A percentile compares a stretch with the other conserved stretches of the same genome.
These are phyloP conservation scores for Catagonus wagneri DNA, from an alignment of 2,113 vertebrate species.

Conservation along the genomic window DNA sequence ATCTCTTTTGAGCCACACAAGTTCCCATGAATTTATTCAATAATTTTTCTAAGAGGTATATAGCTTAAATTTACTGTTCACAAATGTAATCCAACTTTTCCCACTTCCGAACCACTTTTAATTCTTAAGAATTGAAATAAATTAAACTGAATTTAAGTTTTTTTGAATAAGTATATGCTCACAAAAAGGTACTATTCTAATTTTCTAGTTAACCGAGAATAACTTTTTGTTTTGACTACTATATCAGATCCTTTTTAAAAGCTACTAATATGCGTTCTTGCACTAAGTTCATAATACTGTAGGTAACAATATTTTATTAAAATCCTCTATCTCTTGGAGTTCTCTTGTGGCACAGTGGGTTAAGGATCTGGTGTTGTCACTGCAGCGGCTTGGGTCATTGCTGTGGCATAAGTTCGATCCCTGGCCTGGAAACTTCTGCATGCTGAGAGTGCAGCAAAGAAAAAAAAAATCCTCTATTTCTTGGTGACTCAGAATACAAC, in stretches of 20 bases:
- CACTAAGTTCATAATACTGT: slow-evolving; percentile 41
- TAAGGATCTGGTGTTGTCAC: too few relatives aligned
- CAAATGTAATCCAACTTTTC: slow-evolving; percentile 22
- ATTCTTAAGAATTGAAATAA: background rate
- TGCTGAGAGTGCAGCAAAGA: too few relatives aligned
- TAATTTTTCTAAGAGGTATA: background rate
- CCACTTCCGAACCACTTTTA: background rate
- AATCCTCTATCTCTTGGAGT: slow-evolving; percentile 1
- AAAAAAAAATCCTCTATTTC: slow-evolving; percentile 23
- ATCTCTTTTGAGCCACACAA: background rate
- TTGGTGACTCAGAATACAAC: slow-evolving; percentile 35
- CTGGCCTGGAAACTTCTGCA: too few relatives aligned
- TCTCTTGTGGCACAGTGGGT: too few relatives aligned
- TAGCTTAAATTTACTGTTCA: slow-evolving; percentile 21
- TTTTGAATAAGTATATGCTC: background rate
- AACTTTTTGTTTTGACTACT: background rate
- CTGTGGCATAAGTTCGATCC: too few relatives aligned
- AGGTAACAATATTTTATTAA: slow-evolving; percentile 54
- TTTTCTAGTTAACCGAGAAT: slow-evolving; percentile 42
- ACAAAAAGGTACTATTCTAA: background rate
- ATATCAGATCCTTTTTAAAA: slow-evolving; percentile 6
- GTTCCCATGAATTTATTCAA: slow-evolving; percentile 4
- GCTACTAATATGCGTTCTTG: background rate
- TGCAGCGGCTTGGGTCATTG: too few relatives aligned
- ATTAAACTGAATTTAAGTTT: too few relatives aligned